phyloP scores from a whole-genome alignment of 2,888 invertebrate species.

The Linnaemya vulpina region DNA sequence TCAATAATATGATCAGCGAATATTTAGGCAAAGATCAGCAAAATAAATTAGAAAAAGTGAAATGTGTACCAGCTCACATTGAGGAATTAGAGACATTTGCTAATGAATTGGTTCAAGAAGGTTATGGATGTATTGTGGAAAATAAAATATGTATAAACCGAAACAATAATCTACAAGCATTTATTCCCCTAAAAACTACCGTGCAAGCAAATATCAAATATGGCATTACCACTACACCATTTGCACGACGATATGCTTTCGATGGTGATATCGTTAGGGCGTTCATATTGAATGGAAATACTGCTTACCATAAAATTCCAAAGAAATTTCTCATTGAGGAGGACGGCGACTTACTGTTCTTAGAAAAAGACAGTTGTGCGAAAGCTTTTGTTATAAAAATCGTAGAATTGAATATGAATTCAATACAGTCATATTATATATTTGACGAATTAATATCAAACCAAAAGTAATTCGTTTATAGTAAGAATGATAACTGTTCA shows the following conservation, averaged over 20 bases:
- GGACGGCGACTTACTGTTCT: constrained; percentile 74
- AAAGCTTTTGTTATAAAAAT: constrained; percentile 89
- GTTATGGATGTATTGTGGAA: constrained; percentile 84
- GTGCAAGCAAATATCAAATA: constrained; percentile 86
- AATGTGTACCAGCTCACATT: constrained; percentile 73
- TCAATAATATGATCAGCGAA: constrained; percentile 77
- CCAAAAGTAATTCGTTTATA: too few relatives aligned
- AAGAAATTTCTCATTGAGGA: constrained; percentile 29
- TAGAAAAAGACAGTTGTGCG: constrained; percentile 76
- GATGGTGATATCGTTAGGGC: constrained; percentile 93
- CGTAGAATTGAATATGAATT: too few relatives aligned
- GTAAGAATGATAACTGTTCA: too few relatives aligned
- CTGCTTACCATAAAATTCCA: constrained; percentile 1
- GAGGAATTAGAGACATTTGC: constrained; percentile 86
- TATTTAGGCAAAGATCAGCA: constrained; percentile 74
- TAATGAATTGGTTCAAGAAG: constrained; percentile 79
- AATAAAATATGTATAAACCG: constrained; percentile 92
- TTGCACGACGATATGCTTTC: constrained; percentile 91
- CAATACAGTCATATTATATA: too few relatives aligned
- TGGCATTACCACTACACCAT: constrained; percentile 88
- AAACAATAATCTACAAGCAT: constrained; percentile 91
- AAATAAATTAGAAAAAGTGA: constrained; percentile 83
- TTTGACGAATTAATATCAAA: too few relatives aligned
- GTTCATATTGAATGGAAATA: constrained; percentile 80
- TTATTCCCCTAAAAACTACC: constrained; percentile 86